These are phyloP conservation scores for Sylvicola cinctus DNA, from an alignment of 2,888 invertebrate genomes.

Conservation along the genomic window DNA sequence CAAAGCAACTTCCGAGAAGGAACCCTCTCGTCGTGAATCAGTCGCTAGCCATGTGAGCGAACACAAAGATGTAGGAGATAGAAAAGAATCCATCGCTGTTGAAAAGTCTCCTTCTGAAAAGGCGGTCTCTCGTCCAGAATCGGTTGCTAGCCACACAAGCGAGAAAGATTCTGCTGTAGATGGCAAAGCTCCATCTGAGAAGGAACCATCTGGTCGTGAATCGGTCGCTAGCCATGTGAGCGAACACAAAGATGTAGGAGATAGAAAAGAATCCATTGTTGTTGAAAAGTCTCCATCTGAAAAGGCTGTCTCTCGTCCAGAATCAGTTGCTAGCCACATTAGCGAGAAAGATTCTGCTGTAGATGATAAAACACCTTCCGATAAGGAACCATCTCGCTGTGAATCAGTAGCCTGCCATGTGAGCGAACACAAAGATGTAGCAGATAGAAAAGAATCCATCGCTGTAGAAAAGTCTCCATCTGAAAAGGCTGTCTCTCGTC, in stretches of 20 bases:
- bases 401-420: slow-evolving; percentile 6
- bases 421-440: slow-evolving; percentile 4
- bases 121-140: background rate
- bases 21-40: too few species aligned
- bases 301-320: slow-evolving; percentile 3
- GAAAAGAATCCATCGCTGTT: slow-evolving; percentile 10
- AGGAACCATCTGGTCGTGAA: background rate
- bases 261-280: background rate
- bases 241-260: background rate
- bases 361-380: background rate
- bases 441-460: slow-evolving; percentile 6
- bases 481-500: background rate
- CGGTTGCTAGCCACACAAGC: background rate
- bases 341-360: slow-evolving; percentile 6
- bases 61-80: background rate
- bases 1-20: too few species aligned
- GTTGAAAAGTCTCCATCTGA: background rate
- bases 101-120: background rate
- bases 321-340: slow-evolving; percentile 6
- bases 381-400: slow-evolving; percentile 4
- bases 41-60: background rate
- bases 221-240: slow-evolving; percentile 2
- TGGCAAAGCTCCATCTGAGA: background rate
- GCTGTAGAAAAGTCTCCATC: slow-evolving; percentile 6
- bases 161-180: too few species aligned